Percentiles rank a stretch among this genome's conserved stretches.
Conservation (phyloP, 1,140 invertebrate genomes). For the Drosophila bocqueti region DNA sequence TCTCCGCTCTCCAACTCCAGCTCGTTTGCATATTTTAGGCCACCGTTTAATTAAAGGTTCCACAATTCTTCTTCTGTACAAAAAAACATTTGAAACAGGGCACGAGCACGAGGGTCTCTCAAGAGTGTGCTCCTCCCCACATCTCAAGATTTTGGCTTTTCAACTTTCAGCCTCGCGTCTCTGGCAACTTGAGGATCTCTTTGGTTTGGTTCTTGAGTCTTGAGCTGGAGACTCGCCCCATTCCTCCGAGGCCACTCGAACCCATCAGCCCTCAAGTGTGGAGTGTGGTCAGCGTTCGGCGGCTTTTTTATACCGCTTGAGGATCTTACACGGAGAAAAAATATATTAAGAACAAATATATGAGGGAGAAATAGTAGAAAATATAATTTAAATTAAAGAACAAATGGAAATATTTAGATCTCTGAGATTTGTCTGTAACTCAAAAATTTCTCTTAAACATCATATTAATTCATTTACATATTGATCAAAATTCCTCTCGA, state of each 20-base stretch:
- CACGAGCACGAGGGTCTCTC: slow-evolving; percentile 80
- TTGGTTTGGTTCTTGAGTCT: slow-evolving; percentile 19
- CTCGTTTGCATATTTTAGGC: slow-evolving; percentile 85
- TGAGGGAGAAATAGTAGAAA: background rate
- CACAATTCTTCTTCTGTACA: slow-evolving; percentile 59
- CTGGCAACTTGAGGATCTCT: slow-evolving; percentile 11
- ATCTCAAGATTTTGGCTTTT: slow-evolving; percentile 27
- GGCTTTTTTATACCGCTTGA: slow-evolving; percentile 24
- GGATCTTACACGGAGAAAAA: slow-evolving; percentile 19
- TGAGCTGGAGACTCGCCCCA: slow-evolving; percentile 36
- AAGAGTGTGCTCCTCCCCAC: slow-evolving; percentile 57
- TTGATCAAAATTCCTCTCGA: too few relatives aligned
- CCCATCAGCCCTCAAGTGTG: slow-evolving; percentile 49
- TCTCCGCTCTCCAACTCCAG: slow-evolving; percentile 21
- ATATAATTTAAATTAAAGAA: background rate
- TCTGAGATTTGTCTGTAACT: too few relatives aligned
- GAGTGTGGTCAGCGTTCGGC: slow-evolving; percentile 51
- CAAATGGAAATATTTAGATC: too few relatives aligned
- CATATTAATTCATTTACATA: too few relatives aligned
- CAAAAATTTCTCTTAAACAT: too few relatives aligned
- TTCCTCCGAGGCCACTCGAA: slow-evolving; percentile 41
- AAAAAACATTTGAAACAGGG: slow-evolving; percentile 77
- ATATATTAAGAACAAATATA: background rate
- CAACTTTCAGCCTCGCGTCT: slow-evolving; percentile 21
- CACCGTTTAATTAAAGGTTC: slow-evolving; percentile 85